phyloP scores from a whole-genome alignment of 64 coral and sea anemone genomes.

The Platygyra sinensis region DNA sequence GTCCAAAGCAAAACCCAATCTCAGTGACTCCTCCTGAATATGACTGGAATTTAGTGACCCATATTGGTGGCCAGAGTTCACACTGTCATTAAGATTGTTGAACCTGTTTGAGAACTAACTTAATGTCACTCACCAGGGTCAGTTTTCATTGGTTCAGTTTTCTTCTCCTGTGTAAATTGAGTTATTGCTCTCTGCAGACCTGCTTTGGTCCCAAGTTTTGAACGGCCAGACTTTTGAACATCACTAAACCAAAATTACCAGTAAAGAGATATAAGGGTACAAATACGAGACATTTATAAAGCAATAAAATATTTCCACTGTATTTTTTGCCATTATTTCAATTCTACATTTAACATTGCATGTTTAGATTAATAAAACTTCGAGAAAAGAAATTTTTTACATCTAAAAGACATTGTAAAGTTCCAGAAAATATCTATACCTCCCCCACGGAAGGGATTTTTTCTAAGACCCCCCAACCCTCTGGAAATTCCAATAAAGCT shows the following conservation, averaged over 20 bases:
- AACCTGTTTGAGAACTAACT: no score
- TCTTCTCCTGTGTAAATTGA: slow-evolving; percentile 37
- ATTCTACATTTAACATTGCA: background rate
- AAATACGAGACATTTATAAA: background rate
- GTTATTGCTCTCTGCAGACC: slow-evolving; percentile 32
- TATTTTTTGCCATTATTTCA: background rate
- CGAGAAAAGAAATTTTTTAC: no score
- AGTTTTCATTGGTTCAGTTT: slow-evolving; percentile 9
- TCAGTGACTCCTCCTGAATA: no score
- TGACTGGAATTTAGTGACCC: no score
- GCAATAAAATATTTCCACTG: background rate
- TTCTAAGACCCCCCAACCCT: no score
- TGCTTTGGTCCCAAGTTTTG: slow-evolving; percentile 39
- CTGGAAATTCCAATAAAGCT: no score
- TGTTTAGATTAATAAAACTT: background rate
- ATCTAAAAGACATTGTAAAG: no score
- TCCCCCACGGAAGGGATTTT: no score
- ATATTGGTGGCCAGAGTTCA: no score
- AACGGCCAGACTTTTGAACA: slow-evolving; percentile 23
- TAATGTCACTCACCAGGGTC: slow-evolving; percentile 8
- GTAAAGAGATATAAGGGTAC: background rate
- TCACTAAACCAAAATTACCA: background rate
- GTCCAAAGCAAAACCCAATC: no score
- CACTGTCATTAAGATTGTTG: no score
- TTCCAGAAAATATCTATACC: no score